Percentiles rank a stretch among this genome's conserved stretches.
Evolutionary conservation across 2,113 vertebrate genomes (phyloP).

Genomic region (Acinonyx jubatus): DNA sequence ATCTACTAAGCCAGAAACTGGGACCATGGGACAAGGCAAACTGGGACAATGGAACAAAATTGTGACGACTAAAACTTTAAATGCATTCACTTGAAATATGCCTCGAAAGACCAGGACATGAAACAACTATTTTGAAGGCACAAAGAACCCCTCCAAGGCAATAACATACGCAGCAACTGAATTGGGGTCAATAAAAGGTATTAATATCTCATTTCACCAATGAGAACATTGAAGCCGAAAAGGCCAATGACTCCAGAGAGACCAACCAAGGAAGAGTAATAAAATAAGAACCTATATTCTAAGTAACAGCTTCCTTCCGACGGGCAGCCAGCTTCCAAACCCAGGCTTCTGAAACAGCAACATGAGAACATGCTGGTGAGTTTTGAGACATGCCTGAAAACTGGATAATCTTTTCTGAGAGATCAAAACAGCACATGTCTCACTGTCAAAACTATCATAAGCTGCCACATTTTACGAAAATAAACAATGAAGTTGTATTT

Average conservation of each 20-base stretch:
- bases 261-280: neutral
- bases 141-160: neutral
- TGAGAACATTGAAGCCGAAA: slow-evolving; percentile 33
- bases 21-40: neutral
- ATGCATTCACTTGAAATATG: neutral
- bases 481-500: slow-evolving; percentile 50
- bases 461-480: slow-evolving; percentile 33
- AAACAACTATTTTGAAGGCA: slow-evolving; percentile 35
- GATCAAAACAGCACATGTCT: slow-evolving; percentile 77
- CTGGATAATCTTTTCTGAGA: slow-evolving; percentile 46
- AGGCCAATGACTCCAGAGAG: slow-evolving; percentile 25
- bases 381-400: slow-evolving; percentile 58
- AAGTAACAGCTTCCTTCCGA: neutral
- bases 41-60: neutral
- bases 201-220: neutral
- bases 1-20: neutral
- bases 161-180: neutral
- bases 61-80: neutral
- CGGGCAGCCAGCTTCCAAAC: slow-evolving; percentile 24
- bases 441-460: slow-evolving; percentile 64
- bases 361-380: neutral
- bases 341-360: neutral
- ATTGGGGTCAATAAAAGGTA: slow-evolving; percentile 10
- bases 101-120: slow-evolving; percentile 1
- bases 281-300: neutral